phyloP scores from a whole-genome alignment of 2,797 vertebrate species.

The Tokudaia tokunoshimensis region DNA sequence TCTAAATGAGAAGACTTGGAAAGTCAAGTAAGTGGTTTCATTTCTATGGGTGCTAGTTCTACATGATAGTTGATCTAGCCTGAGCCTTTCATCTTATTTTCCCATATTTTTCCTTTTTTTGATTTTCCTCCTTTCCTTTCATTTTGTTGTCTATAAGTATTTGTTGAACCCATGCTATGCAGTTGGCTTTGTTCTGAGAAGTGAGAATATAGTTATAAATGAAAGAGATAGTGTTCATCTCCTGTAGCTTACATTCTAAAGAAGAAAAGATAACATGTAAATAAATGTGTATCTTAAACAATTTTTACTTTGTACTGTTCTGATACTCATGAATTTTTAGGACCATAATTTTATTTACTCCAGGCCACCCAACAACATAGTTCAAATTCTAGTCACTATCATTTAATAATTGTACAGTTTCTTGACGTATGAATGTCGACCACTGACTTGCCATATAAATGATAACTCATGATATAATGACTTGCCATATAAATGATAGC shows the following conservation, averaged over 20 bases:
- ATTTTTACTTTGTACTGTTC: slow-evolving; percentile 7
- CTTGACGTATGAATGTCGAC: slow-evolving; percentile 25
- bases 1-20: slow-evolving; percentile 9
- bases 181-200: slow-evolving; percentile 24
- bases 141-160: slow-evolving; percentile 7
- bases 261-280: slow-evolving; percentile 2
- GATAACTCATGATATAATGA: not conserved
- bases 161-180: not conserved
- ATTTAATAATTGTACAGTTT: slow-evolving; percentile 42
- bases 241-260: slow-evolving; percentile 25
- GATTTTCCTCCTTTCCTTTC: not conserved
- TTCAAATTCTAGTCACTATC: slow-evolving; percentile 57
- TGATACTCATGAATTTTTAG: not conserved
- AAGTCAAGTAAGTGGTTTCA: slow-evolving; percentile 42
- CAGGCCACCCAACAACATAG: not conserved
- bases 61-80: not conserved
- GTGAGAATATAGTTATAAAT: slow-evolving; percentile 17
- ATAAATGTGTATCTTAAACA: slow-evolving; percentile 7
- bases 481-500: not conserved
- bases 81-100: not conserved
- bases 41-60: not conserved
- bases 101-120: not conserved
- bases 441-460: not conserved
- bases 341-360: not conserved
- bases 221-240: slow-evolving; percentile 42